phyloP scores from a whole-genome alignment of 2,888 invertebrate genomes.

The Andrena chrysosceles region DNA sequence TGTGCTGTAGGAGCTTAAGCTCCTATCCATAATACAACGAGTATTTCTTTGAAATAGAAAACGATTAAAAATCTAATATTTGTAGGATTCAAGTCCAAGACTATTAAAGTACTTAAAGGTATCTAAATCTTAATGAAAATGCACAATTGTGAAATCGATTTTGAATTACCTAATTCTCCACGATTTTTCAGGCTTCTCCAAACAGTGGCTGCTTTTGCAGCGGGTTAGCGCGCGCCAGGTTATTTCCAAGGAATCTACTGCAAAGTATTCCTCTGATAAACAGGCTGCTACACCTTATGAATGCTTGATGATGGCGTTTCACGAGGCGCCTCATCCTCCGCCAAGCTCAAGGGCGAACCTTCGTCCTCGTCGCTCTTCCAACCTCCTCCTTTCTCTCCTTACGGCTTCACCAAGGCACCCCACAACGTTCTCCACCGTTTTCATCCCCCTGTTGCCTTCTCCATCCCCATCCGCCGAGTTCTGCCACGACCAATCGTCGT shows the following conservation, averaged over 20 bases:
- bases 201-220: not conserved
- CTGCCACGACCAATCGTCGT: constrained; percentile 70
- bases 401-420: constrained; percentile 20
- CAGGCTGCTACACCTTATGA: constrained; percentile 67
- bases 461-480: constrained; percentile 44
- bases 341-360: constrained; percentile 43
- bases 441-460: constrained; percentile 33
- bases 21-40: too few relatives aligned
- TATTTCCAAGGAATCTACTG: constrained; percentile 42
- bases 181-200: not conserved
- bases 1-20: too few relatives aligned
- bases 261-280: constrained; percentile 63
- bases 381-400: not conserved
- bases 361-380: constrained; percentile 28
- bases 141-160: not conserved
- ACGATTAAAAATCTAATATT: too few relatives aligned
- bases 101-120: too few relatives aligned
- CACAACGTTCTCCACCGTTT: constrained; percentile 40
- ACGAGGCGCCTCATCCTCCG: constrained; percentile 59
- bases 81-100: too few relatives aligned
- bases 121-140: too few relatives aligned
- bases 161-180: not conserved
- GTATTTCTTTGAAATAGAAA: too few relatives aligned
- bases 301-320: constrained; percentile 73
- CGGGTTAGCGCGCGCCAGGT: constrained; percentile 2